Conservation (phyloP, 2,888 invertebrate genomes). For the Ophioninae sp. region DNA sequence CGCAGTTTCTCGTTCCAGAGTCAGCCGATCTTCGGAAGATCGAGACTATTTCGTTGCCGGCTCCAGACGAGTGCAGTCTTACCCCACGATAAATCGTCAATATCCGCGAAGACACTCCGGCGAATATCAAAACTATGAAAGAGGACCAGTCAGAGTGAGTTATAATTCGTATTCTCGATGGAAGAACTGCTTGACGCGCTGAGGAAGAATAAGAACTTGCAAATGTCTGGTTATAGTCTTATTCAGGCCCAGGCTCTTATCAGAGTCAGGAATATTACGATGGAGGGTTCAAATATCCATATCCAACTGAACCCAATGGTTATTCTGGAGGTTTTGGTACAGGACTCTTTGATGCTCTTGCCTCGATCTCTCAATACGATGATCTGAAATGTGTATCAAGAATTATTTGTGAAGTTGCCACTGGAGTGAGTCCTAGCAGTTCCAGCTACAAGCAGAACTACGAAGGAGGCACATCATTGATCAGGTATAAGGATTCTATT, state of each 20-base stretch:
- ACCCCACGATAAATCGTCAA: constrained; percentile 33
- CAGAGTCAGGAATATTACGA: constrained; percentile 55
- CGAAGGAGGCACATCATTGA: constrained; percentile 80
- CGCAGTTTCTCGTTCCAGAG: constrained; percentile 57
- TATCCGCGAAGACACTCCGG: constrained; percentile 25
- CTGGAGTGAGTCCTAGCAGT: constrained; percentile 75
- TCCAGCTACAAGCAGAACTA: constrained; percentile 61
- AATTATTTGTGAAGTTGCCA: constrained; percentile 89
- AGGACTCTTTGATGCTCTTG: constrained; percentile 81
- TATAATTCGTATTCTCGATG: not conserved
- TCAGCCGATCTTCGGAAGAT: constrained; percentile 49
- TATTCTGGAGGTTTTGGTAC: constrained; percentile 62
- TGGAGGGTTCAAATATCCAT: constrained; percentile 50
- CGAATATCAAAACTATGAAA: constrained; percentile 50
- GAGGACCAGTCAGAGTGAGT: constrained; percentile 44
- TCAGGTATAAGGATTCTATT: constrained; percentile 82
- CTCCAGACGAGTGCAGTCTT: constrained; percentile 39
- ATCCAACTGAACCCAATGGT: constrained; percentile 51
- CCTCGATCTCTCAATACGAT: constrained; percentile 87
- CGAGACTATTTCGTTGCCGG: constrained; percentile 14
- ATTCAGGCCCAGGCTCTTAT: constrained; percentile 39
- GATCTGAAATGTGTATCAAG: constrained; percentile 91
- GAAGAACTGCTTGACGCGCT: not conserved
- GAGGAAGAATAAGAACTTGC: not conserved
- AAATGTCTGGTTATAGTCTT: constrained; percentile 34